Conservation (phyloP, 37 sponge, comb jelly and placozoan genomes). For the Cliona cf. orientalis region DNA sequence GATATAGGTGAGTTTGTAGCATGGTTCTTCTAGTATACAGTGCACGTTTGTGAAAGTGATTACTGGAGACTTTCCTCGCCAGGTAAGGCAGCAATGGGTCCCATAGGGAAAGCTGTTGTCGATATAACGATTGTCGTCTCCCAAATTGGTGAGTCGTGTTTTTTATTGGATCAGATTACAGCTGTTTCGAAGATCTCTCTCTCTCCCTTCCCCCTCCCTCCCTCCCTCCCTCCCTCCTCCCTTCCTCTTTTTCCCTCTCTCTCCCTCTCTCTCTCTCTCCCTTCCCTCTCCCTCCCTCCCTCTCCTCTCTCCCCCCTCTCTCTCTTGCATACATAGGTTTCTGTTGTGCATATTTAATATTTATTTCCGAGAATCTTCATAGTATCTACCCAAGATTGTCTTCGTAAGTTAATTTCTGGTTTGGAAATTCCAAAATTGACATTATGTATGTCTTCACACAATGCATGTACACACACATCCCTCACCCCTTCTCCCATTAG, state of each 20-base stretch:
- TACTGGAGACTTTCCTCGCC: not conserved
- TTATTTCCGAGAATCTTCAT: constrained; percentile 85
- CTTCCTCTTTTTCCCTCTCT: too few relatives aligned
- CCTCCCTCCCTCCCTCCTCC: too few relatives aligned
- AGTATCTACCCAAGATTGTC: constrained; percentile 56
- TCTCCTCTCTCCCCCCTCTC: not conserved
- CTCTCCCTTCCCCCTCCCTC: not conserved
- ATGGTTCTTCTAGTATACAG: not conserved
- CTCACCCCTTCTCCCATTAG: constrained; percentile 15
- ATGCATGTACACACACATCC: not conserved
- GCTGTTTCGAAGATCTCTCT: not conserved
- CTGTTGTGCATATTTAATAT: constrained; percentile 97
- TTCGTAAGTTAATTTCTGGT: constrained; percentile 35
- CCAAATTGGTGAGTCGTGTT: constrained; percentile 81
- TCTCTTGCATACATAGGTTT: constrained; percentile 79
- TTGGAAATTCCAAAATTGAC: not conserved
- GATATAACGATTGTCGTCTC: constrained; percentile 76
- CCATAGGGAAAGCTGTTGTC: constrained; percentile 67
- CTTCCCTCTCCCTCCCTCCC: not conserved
- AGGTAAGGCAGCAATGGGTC: constrained; percentile 75
- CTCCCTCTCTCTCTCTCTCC: not conserved
- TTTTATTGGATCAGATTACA: not conserved
- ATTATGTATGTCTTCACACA: not conserved
- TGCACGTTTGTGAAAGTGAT: not conserved
- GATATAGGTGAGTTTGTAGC: constrained; percentile 73